A percentile compares a stretch with the other conserved stretches of the same genome.
Conservation (phyloP, 2,888 invertebrate genomes). For the Punctoribates punctum region DNA sequence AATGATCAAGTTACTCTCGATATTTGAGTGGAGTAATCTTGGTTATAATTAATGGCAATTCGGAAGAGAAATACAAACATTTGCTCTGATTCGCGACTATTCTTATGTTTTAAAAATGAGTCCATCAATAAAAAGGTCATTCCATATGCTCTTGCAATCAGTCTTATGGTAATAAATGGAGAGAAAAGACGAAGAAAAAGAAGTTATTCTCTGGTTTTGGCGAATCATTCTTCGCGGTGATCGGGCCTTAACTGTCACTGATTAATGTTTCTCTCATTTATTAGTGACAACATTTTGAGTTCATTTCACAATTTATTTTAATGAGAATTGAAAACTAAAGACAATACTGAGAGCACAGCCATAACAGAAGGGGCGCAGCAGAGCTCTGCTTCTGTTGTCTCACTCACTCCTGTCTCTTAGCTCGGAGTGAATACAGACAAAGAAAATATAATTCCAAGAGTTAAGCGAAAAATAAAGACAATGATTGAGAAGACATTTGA, state of each 20-base stretch:
- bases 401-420: background rate
- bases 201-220: background rate
- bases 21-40: too few species aligned
- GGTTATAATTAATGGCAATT: too few species aligned
- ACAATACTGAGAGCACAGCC: background rate
- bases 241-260: constrained; percentile 17
- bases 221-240: background rate
- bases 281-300: constrained; percentile 19
- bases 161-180: too few species aligned
- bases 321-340: constrained; percentile 2
- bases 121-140: too few species aligned
- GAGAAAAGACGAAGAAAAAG: background rate
- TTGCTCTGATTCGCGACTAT: too few species aligned
- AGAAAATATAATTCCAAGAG: background rate
- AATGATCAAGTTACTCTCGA: too few species aligned
- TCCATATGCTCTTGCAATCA: too few species aligned
- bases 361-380: background rate
- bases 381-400: background rate
- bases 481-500: background rate
- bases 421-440: background rate
- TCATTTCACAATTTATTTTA: constrained; percentile 20
- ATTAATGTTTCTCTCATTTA: constrained; percentile 4
- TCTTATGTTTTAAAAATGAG: too few species aligned
- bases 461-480: background rate
- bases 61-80: too few species aligned